These are phyloP conservation scores for Sweltsa coloradensis DNA, from an alignment of 1,140 invertebrate genomes.

Conservation along the genomic window DNA sequence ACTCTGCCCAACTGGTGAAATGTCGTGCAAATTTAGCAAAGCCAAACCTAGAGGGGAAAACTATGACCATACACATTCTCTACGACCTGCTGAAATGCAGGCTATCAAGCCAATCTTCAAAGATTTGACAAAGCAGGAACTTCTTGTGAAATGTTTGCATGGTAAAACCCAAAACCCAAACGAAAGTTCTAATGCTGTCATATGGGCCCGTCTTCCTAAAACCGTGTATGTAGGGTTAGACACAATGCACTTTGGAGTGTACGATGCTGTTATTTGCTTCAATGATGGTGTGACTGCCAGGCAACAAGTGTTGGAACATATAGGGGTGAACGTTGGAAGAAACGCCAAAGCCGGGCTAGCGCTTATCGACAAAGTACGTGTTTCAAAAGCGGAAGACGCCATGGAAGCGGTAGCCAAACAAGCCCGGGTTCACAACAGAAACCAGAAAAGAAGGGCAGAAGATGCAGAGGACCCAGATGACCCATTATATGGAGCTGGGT, in stretches of 20 bases:
- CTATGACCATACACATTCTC: neutral
- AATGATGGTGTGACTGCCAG: neutral
- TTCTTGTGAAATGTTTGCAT: neutral
- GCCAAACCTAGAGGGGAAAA: too few relatives aligned
- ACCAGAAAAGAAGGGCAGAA: neutral
- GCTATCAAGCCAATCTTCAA: neutral
- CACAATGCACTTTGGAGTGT: neutral
- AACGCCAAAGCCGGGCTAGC: neutral
- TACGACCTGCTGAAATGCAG: neutral
- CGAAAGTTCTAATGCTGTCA: neutral
- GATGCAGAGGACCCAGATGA: neutral
- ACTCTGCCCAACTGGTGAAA: neutral
- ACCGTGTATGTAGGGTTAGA: neutral
- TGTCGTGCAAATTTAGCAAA: slow-evolving; percentile 1
- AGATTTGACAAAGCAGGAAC: neutral
- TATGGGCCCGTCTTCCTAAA: neutral
- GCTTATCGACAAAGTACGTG: neutral
- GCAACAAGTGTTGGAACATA: neutral
- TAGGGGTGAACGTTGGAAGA: neutral
- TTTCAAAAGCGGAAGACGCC: neutral
- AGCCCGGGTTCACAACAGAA: neutral
- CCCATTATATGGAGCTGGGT: too few relatives aligned
- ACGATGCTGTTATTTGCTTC: neutral
- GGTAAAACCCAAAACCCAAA: slow-evolving; percentile 1
- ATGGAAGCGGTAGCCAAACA: neutral